Evolutionary conservation across 2,797 vertebrate genomes (phyloP).

Genomic region (Myiotriccus ornatus): DNA sequence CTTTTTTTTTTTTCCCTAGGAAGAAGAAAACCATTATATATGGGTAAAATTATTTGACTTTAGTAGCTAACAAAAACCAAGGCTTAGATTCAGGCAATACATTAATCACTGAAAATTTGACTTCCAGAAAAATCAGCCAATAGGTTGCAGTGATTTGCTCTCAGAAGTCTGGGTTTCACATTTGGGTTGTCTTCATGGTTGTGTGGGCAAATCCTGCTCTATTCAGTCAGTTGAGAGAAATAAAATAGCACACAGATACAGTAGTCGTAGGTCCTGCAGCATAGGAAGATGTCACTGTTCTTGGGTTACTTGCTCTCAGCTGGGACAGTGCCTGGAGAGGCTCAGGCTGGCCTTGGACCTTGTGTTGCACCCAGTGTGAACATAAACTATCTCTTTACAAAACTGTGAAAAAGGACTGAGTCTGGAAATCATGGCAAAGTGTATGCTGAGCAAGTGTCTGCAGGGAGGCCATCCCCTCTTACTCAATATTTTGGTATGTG

Average conservation of each 20-base stretch:
- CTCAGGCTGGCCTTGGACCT: not conserved
- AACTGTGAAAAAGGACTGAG: not conserved
- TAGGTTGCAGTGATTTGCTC: not conserved
- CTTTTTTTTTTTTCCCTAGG: not conserved
- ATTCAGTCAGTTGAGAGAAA: not conserved
- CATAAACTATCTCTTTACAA: conserved; percentile 31
- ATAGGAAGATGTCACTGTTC: not conserved
- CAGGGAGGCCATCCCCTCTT: conserved; percentile 5
- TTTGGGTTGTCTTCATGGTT: not conserved
- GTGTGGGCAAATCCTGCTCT: not conserved
- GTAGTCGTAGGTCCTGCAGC: not conserved
- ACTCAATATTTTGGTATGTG: conserved; percentile 57
- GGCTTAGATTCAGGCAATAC: not conserved
- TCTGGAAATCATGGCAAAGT: conserved; percentile 51
- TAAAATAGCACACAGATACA: not conserved
- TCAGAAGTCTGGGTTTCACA: not conserved
- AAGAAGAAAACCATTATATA: not conserved
- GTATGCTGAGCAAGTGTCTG: conserved; percentile 48
- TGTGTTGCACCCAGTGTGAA: not conserved
- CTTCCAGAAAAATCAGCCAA: not conserved
- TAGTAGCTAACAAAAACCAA: not conserved
- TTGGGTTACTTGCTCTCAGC: not conserved
- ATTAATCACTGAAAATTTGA: not conserved
- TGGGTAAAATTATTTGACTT: not conserved
- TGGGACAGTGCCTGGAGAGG: not conserved